Evolutionary conservation across 2,113 vertebrate genomes (phyloP), one percentile per base, ranked within the genome.

Genomic region (Todiramphus chloris): DNA sequence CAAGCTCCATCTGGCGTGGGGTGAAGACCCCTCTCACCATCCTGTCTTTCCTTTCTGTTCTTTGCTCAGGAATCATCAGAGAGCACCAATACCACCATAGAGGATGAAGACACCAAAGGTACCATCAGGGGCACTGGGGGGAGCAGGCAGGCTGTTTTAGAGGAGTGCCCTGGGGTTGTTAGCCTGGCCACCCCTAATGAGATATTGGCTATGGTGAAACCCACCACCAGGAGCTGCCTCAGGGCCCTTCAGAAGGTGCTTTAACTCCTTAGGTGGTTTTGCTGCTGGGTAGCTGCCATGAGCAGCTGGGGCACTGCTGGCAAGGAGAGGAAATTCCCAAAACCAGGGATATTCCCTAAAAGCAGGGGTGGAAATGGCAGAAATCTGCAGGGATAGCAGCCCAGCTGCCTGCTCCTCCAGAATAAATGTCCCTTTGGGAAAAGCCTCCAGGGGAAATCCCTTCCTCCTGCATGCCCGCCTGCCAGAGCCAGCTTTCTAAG

Each of bases 81-180:
- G 97, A 99, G 99, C 97, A 99, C 99, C 78, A 99, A 99, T 95
- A 99, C 99, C 84, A 99, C 99, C 88, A 99, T 99, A 0, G 99
- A 99, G 96, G 99, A 99, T 1, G 99, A 99, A 98, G 99, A 99
- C 89, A 99, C 99, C 91, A 98, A 99, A 99, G 99, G 99, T 99
- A 98, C 23, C 3, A 28, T 92, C 4, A 2, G 44, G 46, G 63
- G 44, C 41, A 37, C 30, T 6, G 0, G 4, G 74, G 67, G 72
- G 44, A 51, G 66, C 0, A 18, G 90, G 55, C 23, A 48, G 31
- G 63, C 23, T 74, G 25, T 64, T 88, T 67, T 1, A 6, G 53
- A 73, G 18, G 33, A 50, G 10, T 24, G 9, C 10, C 21, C 16
- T 2, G 14, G 15, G 64, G 48, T 37, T 6, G 0, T 69, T 55